Evolutionary conservation across 92 coral and sea anemone species (phyloP).

Genomic region (Pocillopora grandis): DNA sequence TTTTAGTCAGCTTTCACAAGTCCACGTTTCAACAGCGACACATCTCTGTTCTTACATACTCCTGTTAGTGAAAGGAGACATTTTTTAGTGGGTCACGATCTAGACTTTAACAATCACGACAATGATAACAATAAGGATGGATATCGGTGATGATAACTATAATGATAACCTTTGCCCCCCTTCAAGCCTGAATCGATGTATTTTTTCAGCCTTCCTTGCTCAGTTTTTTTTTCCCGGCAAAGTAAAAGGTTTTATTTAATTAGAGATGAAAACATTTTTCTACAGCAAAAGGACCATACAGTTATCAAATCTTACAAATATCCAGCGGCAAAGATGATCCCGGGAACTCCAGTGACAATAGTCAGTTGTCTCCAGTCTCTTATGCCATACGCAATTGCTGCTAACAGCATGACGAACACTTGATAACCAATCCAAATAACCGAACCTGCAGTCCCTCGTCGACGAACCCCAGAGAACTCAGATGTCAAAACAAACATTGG

Average conservation of each 20-base stretch:
- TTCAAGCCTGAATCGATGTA: too few species aligned
- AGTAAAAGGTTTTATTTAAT: too few species aligned
- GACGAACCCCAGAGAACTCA: conserved; percentile 68
- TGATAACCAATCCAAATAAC: conserved; percentile 62
- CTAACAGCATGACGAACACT: conserved; percentile 36
- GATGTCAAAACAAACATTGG: conserved; percentile 62
- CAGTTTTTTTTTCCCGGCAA: too few species aligned
- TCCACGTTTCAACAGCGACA: neutral
- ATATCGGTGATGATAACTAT: too few species aligned
- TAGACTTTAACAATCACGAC: too few species aligned
- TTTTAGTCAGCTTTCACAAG: too few species aligned
- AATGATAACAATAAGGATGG: too few species aligned
- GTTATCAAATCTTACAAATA: conserved; percentile 54
- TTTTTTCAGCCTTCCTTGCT: too few species aligned
- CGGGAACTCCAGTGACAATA: conserved; percentile 64
- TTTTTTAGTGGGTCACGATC: too few species aligned
- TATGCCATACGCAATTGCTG: conserved; percentile 62
- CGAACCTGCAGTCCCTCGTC: conserved; percentile 56
- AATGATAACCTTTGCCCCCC: too few species aligned
- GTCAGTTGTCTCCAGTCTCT: conserved; percentile 73
- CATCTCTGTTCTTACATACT: too few species aligned
- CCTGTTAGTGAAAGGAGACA: too few species aligned
- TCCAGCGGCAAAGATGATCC: conserved; percentile 55
- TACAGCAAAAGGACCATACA: neutral
- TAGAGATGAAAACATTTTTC: neutral